Evolutionary conservation across 2,797 vertebrate genomes (phyloP).

Genomic region (Heterohyrax brucei): DNA sequence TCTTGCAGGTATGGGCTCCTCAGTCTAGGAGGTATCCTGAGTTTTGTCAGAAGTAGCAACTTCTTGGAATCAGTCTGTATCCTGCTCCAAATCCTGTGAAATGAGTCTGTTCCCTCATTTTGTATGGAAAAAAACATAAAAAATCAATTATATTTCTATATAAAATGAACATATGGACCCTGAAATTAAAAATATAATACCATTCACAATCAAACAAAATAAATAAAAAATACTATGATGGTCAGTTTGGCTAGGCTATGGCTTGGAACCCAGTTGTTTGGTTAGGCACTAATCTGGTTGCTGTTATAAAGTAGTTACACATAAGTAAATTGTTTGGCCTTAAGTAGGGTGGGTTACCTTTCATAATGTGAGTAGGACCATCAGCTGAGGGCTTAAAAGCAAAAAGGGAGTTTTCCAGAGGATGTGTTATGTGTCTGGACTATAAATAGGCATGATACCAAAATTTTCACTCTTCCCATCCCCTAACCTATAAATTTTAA

Average conservation of each 20-base stretch:
- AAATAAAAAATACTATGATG: not conserved
- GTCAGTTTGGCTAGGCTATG: not conserved
- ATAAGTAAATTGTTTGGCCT: not conserved
- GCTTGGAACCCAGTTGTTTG: not conserved
- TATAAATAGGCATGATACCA: not conserved
- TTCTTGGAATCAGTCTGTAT: not conserved
- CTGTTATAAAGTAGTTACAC: not conserved
- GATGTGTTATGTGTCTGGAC: not conserved
- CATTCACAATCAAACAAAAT: not conserved
- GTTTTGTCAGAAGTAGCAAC: slow-evolving; percentile 9
- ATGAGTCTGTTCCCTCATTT: slow-evolving; percentile 33
- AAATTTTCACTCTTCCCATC: not conserved
- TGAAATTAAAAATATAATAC: not conserved
- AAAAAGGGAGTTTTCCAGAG: not conserved
- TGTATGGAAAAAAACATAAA: slow-evolving; percentile 10
- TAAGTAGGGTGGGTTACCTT: not conserved
- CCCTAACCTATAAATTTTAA: not conserved
- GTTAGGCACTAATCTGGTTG: not conserved
- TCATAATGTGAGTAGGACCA: not conserved
- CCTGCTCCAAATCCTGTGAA: slow-evolving; percentile 39
- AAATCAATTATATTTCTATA: not conserved
- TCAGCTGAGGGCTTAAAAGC: not conserved
- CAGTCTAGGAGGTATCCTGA: not conserved
- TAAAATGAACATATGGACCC: not conserved
- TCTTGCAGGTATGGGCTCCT: not conserved